Percentiles rank a stretch among this genome's conserved stretches.
These are phyloP conservation scores for Ivindomyrus marchei DNA, from an alignment of 2,113 vertebrate species.

Conservation along the genomic window DNA sequence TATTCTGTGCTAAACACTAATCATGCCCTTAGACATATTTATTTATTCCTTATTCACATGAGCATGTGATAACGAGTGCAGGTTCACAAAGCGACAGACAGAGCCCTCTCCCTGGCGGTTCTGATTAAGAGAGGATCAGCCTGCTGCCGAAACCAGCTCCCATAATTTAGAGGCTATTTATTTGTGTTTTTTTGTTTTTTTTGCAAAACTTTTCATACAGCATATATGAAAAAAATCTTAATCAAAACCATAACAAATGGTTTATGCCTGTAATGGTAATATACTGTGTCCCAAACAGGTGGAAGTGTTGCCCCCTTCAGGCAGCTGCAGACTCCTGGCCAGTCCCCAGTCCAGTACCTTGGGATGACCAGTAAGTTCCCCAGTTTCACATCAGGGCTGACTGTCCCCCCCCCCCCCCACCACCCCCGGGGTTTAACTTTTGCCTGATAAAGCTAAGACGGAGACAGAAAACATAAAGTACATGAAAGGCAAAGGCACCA, in stretches of 20 bases:
- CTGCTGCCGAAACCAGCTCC: background rate
- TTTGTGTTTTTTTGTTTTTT: background rate
- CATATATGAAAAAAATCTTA: background rate
- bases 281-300: background rate
- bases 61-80: background rate
- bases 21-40: background rate
- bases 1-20: background rate
- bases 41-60: background rate
- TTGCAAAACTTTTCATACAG: background rate
- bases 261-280: background rate
- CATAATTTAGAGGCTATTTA: background rate
- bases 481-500: background rate
- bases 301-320: background rate
- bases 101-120: background rate
- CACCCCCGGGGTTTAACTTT: background rate
- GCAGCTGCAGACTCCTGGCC: background rate
- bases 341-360: background rate
- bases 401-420: background rate
- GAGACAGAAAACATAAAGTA: background rate
- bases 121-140: background rate
- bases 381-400: background rate
- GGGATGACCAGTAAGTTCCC: background rate
- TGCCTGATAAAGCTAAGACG: background rate
- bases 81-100: background rate
- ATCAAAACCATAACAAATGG: background rate